Base-by-base conservation (phyloP, 1,140 invertebrate genomes). In the Atta cephalotes region DNA sequence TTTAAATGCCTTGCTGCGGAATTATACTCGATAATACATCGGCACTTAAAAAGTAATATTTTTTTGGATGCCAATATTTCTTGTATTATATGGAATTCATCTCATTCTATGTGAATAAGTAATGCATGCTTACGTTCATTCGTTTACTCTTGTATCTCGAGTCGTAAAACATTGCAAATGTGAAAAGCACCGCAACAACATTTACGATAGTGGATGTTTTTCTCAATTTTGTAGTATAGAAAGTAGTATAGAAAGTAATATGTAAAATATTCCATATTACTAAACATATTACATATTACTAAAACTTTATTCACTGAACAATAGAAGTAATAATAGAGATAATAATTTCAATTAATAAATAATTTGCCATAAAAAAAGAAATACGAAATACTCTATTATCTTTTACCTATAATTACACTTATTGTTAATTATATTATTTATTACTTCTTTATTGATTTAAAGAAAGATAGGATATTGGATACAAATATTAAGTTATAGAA, bases 91-190 rank as follows among this genome's bases (percentile, higher is more conserved):
- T 35, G 25, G 39, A 10, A 2, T 49, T 51, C 31, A 21, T 49
- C 39, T 39, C 60, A 58, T 76, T 51, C 14, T 31, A 28, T 9
- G 45, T 25, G 60, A 66, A 53, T 31, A 31, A 79, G 5, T 65
- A 65, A 79, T 9, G 56, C 5, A 25, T 78, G 25, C 18, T 79
- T 79, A 65, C 62, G 60, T 18, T 79, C 39, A 60, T 78, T 78
- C 58, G 39, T 63, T 65, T 21, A 49, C 21, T 21, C 25, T 78
- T 16, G 39, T 79, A 65, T 65, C 16, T 49, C 5, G 5, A 25
- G 5, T 49, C 76, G 18, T 79, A 79, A 79, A 79, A 39, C 10
- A 45, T 51, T 63, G 25, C 76, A 31, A 31, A 31, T 31, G 25
- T 28, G 60, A 45, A 63, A 78, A 63, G 51, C 58, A 16, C 21